Conservation (phyloP, 2,113 vertebrate species). For the Burhinus oedicnemus region DNA sequence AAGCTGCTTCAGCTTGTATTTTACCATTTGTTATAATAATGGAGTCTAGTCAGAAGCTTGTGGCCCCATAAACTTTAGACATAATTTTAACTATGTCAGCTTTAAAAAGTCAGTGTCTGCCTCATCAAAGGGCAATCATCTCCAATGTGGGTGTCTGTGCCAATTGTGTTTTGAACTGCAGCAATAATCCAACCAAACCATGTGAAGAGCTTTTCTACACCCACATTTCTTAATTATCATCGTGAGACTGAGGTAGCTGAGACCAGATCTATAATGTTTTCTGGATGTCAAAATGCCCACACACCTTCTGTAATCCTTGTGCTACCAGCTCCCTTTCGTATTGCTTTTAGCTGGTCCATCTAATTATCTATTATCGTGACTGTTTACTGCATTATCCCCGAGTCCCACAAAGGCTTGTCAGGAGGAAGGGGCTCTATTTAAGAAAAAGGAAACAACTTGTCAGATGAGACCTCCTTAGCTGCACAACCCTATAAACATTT, state of each 20-base stretch:
- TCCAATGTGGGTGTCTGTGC: constrained; percentile 79
- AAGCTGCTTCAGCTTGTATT: neutral
- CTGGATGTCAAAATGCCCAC: constrained; percentile 82
- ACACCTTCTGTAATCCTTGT: constrained; percentile 80
- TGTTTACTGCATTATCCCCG: constrained; percentile 62
- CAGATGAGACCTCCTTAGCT: constrained; percentile 16
- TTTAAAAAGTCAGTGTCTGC: constrained; percentile 80
- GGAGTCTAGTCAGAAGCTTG: constrained; percentile 65
- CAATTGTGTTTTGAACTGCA: constrained; percentile 82
- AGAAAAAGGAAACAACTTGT: constrained; percentile 38
- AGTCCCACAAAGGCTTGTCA: constrained; percentile 36
- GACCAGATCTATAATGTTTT: constrained; percentile 82
- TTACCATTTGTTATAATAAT: constrained; percentile 73
- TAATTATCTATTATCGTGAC: constrained; percentile 69
- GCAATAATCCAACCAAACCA: constrained; percentile 76
- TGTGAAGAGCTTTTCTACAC: constrained; percentile 77
- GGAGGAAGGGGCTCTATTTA: constrained; percentile 43
- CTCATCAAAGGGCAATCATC: constrained; percentile 81
- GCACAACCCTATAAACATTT: neutral
- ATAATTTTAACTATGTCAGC: constrained; percentile 80
- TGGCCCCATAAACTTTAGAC: constrained; percentile 74
- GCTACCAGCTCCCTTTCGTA: constrained; percentile 69
- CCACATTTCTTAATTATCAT: constrained; percentile 86
- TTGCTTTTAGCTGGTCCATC: constrained; percentile 67
- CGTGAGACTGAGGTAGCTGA: constrained; percentile 82